Evolutionary conservation across 2,888 invertebrate species (phyloP).

Genomic region (Stenotaenia linearis): DNA sequence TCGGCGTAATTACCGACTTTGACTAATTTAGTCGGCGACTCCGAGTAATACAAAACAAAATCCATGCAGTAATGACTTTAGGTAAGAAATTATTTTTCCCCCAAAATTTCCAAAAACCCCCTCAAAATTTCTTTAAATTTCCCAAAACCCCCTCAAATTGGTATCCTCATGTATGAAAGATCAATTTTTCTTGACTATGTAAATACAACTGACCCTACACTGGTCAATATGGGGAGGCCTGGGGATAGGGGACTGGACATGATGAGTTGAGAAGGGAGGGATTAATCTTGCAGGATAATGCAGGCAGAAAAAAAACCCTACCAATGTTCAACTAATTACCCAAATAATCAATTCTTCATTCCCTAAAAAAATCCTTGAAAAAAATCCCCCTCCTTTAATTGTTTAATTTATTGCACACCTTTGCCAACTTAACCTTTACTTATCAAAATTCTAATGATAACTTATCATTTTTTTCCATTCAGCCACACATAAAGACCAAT

Average conservation of each 20-base stretch:
- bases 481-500: neutral
- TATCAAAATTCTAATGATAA: neutral
- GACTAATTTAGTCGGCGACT: too few species aligned
- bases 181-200: neutral
- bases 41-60: too few species aligned
- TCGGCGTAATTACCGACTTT: neutral
- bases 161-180: neutral
- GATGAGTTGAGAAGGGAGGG: slow-evolving; percentile 7
- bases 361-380: neutral
- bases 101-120: too few species aligned
- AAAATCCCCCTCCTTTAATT: neutral
- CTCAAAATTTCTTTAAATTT: too few species aligned
- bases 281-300: slow-evolving; percentile 2
- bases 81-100: too few species aligned
- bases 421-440: neutral
- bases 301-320: neutral
- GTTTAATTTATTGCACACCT: neutral
- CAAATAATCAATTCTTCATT: neutral
- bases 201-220: neutral
- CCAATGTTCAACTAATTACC: neutral
- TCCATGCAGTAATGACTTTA: too few species aligned
- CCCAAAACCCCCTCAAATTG: too few species aligned
- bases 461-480: neutral
- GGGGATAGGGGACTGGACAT: neutral
- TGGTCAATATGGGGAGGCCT: neutral